Percentiles rank a stretch among this genome's conserved stretches.
These are phyloP conservation scores for Eublepharis macularius DNA, from an alignment of 2,113 vertebrate genomes.

Conservation along the genomic window DNA sequence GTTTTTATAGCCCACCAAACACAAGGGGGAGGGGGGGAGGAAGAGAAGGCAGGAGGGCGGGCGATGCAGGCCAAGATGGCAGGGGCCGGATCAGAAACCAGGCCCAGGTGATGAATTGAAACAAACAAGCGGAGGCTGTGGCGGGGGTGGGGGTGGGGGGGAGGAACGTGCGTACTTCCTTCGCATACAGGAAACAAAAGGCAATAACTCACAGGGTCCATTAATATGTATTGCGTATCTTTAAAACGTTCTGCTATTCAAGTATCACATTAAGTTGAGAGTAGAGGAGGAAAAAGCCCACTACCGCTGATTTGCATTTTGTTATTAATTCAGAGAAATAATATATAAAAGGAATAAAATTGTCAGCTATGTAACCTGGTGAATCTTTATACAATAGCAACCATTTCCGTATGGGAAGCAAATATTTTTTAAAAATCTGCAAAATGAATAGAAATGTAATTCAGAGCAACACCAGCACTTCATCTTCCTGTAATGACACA, in stretches of 20 bases:
- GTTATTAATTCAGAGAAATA: conserved; percentile 55
- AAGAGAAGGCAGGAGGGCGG: neutral
- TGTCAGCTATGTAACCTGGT: conserved; percentile 32
- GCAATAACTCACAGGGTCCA: conserved; percentile 41
- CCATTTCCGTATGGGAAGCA: conserved; percentile 52
- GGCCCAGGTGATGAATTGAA: neutral
- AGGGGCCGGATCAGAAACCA: neutral
- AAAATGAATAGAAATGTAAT: conserved; percentile 61
- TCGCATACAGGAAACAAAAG: conserved; percentile 44
- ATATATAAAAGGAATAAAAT: conserved; percentile 38
- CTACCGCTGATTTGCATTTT: conserved; percentile 59
- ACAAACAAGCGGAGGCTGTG: conserved; percentile 1
- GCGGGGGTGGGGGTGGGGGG: too few species aligned
- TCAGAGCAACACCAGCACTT: conserved; percentile 45
- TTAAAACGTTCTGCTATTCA: conserved; percentile 50
- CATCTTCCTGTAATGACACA: conserved; percentile 53
- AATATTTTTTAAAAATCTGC: conserved; percentile 42
- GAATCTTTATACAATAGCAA: conserved; percentile 53
- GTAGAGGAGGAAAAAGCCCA: neutral
- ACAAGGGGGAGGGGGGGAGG: neutral
- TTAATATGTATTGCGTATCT: conserved; percentile 49
- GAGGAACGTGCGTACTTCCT: neutral
- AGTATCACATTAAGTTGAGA: conserved; percentile 39
- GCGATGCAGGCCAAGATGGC: neutral
- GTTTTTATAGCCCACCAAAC: conserved; percentile 50